These are phyloP conservation scores for Platalea minor DNA, from an alignment of 2,797 vertebrate species.

Conservation along the genomic window DNA sequence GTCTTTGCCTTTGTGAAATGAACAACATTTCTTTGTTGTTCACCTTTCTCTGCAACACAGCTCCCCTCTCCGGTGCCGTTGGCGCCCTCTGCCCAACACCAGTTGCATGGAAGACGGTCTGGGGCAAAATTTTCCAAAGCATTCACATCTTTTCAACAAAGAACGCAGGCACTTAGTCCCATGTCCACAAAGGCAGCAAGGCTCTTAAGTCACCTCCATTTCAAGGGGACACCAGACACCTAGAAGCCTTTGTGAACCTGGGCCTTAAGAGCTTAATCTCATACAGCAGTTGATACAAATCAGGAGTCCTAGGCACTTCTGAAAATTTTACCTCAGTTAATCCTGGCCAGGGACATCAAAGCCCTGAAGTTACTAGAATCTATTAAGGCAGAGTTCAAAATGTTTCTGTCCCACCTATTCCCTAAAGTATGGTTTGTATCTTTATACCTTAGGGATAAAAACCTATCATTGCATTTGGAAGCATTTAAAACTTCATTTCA, in stretches of 20 bases:
- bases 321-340: slow-evolving; percentile 49
- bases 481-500: background rate
- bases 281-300: background rate
- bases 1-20: background rate
- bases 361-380: slow-evolving; percentile 20
- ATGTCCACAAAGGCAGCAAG: background rate
- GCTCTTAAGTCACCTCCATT: background rate
- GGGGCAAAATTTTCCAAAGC: slow-evolving; percentile 49
- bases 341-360: slow-evolving; percentile 18
- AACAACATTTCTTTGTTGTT: background rate
- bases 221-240: background rate
- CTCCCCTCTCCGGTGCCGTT: fast-evolving
- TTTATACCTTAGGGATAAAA: background rate
- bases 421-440: background rate
- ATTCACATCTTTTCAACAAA: background rate
- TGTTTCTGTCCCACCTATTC: background rate
- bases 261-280: background rate
- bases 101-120: background rate
- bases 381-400: slow-evolving; percentile 52
- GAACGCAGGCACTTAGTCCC: background rate
- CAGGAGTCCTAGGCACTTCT: slow-evolving; percentile 26
- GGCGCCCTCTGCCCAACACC: background rate
- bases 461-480: background rate
- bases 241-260: background rate
- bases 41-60: background rate